A percentile compares a stretch with the other conserved stretches of the same genome.
phyloP scores from a whole-genome alignment of 2,888 invertebrate species.

The Pristionchus japonicus region DNA sequence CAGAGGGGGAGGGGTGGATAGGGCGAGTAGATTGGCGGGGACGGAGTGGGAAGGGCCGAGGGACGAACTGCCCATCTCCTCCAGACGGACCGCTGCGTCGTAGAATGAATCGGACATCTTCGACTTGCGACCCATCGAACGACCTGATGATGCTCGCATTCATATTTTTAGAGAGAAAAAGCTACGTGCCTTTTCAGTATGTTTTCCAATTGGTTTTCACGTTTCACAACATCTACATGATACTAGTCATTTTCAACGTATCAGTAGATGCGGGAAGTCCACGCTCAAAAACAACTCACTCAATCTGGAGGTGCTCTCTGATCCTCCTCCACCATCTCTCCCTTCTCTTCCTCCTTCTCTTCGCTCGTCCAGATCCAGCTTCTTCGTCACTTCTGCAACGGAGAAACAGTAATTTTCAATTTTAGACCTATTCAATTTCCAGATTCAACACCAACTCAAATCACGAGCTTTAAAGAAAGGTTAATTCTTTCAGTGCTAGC shows the following conservation, averaged over 20 bases:
- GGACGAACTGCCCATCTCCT: slow-evolving; percentile 14
- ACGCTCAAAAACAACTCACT: background rate
- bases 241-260: no score
- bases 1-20: background rate
- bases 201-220: no score
- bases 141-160: slow-evolving; percentile 9
- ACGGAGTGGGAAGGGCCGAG: slow-evolving; percentile 27
- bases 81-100: slow-evolving; percentile 51
- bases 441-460: background rate
- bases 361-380: slow-evolving; percentile 43
- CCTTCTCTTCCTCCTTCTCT: slow-evolving; percentile 22
- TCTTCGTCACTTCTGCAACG: slow-evolving; percentile 44
- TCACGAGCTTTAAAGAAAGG: background rate
- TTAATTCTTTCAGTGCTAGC: no score
- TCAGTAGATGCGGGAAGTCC: no score
- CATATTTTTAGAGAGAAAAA: no score
- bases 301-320: slow-evolving; percentile 1
- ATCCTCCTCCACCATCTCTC: background rate
- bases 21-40: slow-evolving; percentile 11
- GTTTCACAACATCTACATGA: background rate
- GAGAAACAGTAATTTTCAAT: background rate
- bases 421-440: background rate
- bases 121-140: slow-evolving; percentile 63
- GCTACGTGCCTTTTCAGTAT: no score
- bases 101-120: slow-evolving; percentile 61